Evolutionary conservation across 2,888 invertebrate genomes (phyloP).

Genomic region (Periphyllus acericola): DNA sequence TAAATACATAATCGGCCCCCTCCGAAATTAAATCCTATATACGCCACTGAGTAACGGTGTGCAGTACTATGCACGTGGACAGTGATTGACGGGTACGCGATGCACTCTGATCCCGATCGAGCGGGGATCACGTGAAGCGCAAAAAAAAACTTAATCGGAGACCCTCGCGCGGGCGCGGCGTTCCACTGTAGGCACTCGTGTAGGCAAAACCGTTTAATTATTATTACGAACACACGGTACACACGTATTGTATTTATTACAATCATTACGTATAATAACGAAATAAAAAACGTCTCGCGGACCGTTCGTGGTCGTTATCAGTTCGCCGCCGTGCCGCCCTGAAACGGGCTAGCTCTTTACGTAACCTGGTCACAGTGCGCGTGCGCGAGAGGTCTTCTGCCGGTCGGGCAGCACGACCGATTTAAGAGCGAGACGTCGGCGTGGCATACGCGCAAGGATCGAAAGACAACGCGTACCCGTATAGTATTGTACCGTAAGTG

Average conservation of each 20-base stretch:
- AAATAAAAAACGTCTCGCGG: background rate
- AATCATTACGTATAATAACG: background rate
- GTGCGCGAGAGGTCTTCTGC: slow-evolving; percentile 23
- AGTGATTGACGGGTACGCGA: background rate
- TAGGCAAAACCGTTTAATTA: background rate
- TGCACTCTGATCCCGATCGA: background rate
- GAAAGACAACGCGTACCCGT: background rate
- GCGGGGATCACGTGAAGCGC: background rate
- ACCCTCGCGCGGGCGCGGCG: no score
- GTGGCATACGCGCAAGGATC: background rate
- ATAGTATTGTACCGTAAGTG: no score
- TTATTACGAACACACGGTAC: no score
- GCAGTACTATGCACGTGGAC: no score
- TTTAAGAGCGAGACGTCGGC: background rate
- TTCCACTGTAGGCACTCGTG: background rate
- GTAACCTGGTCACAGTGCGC: no score
- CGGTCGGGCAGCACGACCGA: slow-evolving; percentile 41
- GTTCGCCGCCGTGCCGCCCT: background rate
- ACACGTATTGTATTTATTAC: background rate
- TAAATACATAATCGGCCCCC: no score
- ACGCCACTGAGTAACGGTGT: no score
- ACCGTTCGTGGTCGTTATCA: background rate
- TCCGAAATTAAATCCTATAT: no score
- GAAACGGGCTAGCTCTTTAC: background rate
- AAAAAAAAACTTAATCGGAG: background rate